phyloP scores from a whole-genome alignment of 2,113 vertebrate genomes.

The Rhabdornis inornatus region DNA sequence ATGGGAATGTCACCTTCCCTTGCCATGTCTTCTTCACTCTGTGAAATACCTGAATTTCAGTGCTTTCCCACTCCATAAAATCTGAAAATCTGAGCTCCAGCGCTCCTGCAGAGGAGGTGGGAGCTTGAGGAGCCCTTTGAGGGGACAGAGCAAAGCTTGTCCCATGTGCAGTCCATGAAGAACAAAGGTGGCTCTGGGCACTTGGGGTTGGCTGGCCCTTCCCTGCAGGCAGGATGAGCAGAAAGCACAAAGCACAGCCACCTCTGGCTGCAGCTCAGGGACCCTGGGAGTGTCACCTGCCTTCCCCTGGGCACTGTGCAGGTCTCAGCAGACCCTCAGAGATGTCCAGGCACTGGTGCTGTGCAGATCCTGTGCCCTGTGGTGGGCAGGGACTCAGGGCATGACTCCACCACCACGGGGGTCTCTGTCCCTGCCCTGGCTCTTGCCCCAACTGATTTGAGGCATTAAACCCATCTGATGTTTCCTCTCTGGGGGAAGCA shows the following conservation, averaged over 20 bases:
- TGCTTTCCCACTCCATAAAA: neutral
- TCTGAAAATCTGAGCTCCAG: neutral
- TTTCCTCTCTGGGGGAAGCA: neutral
- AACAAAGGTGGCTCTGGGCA: fast-evolving
- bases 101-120: neutral
- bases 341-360: neutral
- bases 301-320: fast-evolving
- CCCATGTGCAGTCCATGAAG: fast-evolving
- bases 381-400: fast-evolving
- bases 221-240: neutral
- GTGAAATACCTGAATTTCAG: neutral
- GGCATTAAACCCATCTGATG: neutral
- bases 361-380: neutral
- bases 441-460: neutral
- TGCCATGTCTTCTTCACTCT: neutral
- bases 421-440: neutral
- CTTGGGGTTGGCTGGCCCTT: no score
- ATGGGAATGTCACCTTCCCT: fast-evolving
- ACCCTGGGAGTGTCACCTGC: no score
- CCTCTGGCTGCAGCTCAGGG: neutral
- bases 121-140: neutral
- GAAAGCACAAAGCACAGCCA: neutral
- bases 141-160: neutral
- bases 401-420: neutral
- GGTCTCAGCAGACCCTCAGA: neutral